A percentile compares a stretch with the other conserved stretches of the same genome.
Evolutionary conservation across 2,797 vertebrate genomes (phyloP).

Genomic region (Microctenopoma stevenorrisi): DNA sequence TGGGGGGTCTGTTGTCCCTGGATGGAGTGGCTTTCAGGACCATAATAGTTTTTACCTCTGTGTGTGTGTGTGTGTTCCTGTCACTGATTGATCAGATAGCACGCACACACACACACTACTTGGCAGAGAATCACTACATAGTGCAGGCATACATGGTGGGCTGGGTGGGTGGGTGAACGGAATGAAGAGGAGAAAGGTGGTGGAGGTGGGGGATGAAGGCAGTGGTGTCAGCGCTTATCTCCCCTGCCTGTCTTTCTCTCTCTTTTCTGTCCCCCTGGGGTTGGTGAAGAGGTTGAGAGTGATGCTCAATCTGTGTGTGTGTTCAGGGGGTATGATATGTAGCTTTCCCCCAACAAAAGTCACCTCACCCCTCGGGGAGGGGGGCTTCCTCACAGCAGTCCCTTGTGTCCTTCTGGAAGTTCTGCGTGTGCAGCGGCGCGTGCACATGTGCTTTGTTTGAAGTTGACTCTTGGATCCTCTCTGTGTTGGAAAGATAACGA

Average conservation of each 20-base stretch:
- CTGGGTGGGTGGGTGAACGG: slow-evolving; percentile 37
- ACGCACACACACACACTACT: slow-evolving; percentile 30
- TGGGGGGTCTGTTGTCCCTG: slow-evolving; percentile 67
- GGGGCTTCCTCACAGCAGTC: slow-evolving; percentile 60
- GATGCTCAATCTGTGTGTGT: slow-evolving; percentile 49
- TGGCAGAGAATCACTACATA: slow-evolving; percentile 39
- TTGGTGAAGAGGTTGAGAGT: slow-evolving; percentile 49
- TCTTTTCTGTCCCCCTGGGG: slow-evolving; percentile 54
- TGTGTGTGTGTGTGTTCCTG: slow-evolving; percentile 44
- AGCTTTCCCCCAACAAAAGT: slow-evolving; percentile 76
- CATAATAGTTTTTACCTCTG: slow-evolving; percentile 63
- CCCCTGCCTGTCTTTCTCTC: slow-evolving; percentile 55
- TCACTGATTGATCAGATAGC: slow-evolving; percentile 67
- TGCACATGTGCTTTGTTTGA: slow-evolving; percentile 57
- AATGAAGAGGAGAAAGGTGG: slow-evolving; percentile 50
- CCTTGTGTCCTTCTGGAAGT: slow-evolving; percentile 66
- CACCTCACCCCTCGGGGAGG: slow-evolving; percentile 60
- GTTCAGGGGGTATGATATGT: slow-evolving; percentile 68
- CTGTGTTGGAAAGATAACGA: slow-evolving; percentile 69
- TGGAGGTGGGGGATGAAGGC: slow-evolving; percentile 17
- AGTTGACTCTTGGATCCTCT: slow-evolving; percentile 40
- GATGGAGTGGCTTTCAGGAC: slow-evolving; percentile 66
- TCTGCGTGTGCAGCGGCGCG: slow-evolving; percentile 42
- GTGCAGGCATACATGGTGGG: slow-evolving; percentile 44
- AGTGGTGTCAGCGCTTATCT: slow-evolving; percentile 66